Conservation (phyloP, 53 echinoderm and acorn worm species). For the Echinarachnius parma region DNA sequence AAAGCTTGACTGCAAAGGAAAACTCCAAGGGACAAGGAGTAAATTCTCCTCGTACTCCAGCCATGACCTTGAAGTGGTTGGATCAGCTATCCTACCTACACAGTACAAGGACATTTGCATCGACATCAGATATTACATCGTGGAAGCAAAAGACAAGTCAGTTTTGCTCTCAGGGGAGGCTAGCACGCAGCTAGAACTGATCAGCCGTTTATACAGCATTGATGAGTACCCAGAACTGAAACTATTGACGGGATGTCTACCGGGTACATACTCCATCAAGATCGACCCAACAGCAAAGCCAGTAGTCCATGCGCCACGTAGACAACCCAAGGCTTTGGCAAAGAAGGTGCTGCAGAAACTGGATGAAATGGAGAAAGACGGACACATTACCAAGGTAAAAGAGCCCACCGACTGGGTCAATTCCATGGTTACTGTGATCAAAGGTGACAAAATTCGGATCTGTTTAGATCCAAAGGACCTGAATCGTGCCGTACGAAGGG, state of each 20-base stretch:
- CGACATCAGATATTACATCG: slow-evolving; percentile 51
- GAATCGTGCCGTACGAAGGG: slow-evolving; percentile 48
- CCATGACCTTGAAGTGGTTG: slow-evolving; percentile 51
- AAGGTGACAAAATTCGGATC: slow-evolving; percentile 52
- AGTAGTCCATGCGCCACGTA: slow-evolving; percentile 62
- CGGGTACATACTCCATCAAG: slow-evolving; percentile 52
- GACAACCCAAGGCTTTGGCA: slow-evolving; percentile 47
- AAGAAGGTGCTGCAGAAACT: slow-evolving; percentile 37
- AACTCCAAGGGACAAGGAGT: slow-evolving; percentile 19
- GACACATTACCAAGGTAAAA: slow-evolving; percentile 51
- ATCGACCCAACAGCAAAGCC: slow-evolving; percentile 59
- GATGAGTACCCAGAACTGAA: slow-evolving; percentile 48
- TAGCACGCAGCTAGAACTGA: slow-evolving; percentile 41
- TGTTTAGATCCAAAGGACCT: slow-evolving; percentile 60
- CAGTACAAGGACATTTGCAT: slow-evolving; percentile 46
- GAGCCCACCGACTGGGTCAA: slow-evolving; percentile 66
- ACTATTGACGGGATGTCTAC: slow-evolving; percentile 38
- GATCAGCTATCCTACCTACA: slow-evolving; percentile 39
- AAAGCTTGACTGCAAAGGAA: background rate
- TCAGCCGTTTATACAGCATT: slow-evolving; percentile 45
- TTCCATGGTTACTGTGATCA: slow-evolving; percentile 44
- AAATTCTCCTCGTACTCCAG: slow-evolving; percentile 56
- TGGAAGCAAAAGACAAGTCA: slow-evolving; percentile 37
- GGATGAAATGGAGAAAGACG: slow-evolving; percentile 54
- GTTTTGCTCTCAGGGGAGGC: slow-evolving; percentile 57